A percentile compares a stretch with the other conserved stretches of the same genome.
These are phyloP conservation scores for Drosophila nikananu DNA, from an alignment of 1,140 invertebrate genomes.

Conservation along the genomic window DNA sequence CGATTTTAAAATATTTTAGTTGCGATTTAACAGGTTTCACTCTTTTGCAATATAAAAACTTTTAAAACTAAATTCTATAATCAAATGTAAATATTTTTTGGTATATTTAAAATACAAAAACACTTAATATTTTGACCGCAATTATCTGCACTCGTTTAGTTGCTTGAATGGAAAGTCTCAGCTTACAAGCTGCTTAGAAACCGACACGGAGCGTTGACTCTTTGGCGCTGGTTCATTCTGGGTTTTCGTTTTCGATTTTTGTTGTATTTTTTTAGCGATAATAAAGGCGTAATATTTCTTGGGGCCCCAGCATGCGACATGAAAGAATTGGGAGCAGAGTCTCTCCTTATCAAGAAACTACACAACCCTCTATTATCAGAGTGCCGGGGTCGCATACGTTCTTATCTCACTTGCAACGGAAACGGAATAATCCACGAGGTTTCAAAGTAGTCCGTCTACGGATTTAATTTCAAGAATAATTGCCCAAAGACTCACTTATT, in stretches of 20 bases:
- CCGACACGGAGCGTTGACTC: slow-evolving; percentile 70
- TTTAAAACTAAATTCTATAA: background rate
- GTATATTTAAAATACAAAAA: background rate
- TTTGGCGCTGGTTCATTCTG: slow-evolving; percentile 44
- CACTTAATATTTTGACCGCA: background rate
- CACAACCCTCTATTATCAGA: slow-evolving; percentile 37
- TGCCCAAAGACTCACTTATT: slow-evolving; percentile 10
- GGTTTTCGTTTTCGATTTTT: slow-evolving; percentile 21
- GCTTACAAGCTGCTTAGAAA: slow-evolving; percentile 73
- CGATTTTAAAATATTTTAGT: background rate
- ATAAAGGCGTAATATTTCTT: slow-evolving; percentile 49
- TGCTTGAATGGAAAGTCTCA: slow-evolving; percentile 55
- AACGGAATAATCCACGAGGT: slow-evolving; percentile 27
- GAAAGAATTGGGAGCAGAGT: slow-evolving; percentile 43
- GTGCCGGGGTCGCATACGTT: slow-evolving; percentile 45
- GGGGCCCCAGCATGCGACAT: slow-evolving; percentile 57
- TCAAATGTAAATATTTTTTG: no score
- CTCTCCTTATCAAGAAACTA: slow-evolving; percentile 45
- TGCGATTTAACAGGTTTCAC: background rate
- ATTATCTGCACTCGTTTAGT: background rate
- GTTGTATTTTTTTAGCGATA: slow-evolving; percentile 49
- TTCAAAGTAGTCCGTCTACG: background rate
- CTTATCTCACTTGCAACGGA: slow-evolving; percentile 76
- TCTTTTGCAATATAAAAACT: fast-evolving
- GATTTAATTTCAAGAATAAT: slow-evolving; percentile 34